Evolutionary conservation across 2,113 vertebrate species (phyloP).

Genomic region (Aptenodytes patagonicus): DNA sequence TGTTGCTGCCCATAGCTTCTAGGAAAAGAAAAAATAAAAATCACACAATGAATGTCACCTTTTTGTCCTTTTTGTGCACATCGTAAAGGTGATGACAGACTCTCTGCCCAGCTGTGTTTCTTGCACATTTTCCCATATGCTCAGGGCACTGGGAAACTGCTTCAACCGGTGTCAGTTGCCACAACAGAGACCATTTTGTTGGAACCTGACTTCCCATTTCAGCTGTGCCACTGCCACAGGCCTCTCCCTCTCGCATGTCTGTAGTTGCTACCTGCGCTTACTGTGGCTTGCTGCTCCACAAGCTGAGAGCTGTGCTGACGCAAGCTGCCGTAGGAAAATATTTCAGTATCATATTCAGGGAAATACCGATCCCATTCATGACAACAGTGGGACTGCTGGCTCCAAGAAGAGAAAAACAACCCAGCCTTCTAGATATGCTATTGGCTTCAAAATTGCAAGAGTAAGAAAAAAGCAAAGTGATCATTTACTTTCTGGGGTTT

Average conservation of each 20-base stretch:
- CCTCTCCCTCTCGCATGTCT: accelerated
- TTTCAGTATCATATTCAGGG: background rate
- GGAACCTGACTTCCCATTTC: background rate
- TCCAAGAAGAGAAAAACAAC: background rate
- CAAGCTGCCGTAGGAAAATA: background rate
- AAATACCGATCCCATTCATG: background rate
- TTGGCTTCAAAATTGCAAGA: background rate
- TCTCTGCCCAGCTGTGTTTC: background rate
- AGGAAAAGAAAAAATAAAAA: background rate
- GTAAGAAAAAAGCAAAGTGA: background rate
- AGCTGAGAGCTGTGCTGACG: background rate
- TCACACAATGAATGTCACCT: background rate
- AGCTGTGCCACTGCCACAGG: accelerated
- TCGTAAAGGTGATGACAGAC: background rate
- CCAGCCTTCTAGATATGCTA: background rate
- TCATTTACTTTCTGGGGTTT: background rate
- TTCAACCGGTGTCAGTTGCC: background rate
- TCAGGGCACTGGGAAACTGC: background rate
- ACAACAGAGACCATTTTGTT: background rate
- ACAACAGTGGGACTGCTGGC: background rate
- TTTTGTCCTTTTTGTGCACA: background rate
- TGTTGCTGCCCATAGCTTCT: background rate
- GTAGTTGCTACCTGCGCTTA: background rate
- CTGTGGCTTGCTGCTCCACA: accelerated
- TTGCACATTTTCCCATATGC: background rate